Evolutionary conservation across 1,140 invertebrate species (phyloP).

Genomic region (Episyrphus balteatus): DNA sequence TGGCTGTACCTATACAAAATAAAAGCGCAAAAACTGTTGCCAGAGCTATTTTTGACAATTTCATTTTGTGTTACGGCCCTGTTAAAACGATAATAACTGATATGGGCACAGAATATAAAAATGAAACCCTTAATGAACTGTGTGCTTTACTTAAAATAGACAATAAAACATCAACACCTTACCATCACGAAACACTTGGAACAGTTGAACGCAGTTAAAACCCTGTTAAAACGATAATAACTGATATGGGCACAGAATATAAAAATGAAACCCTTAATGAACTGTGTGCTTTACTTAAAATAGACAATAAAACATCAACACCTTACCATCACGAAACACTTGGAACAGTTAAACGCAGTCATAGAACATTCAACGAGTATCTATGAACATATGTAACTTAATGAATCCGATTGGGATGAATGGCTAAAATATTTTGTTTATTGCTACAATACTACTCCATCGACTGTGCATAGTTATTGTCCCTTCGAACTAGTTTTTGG

Average conservation of each 20-base stretch:
- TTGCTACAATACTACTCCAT: background rate
- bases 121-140: conserved; percentile 4
- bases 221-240: background rate
- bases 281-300: conserved; percentile 1
- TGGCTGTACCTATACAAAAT: conserved; percentile 2
- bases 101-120: conserved; percentile 7
- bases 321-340: conserved; percentile 2
- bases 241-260: conserved; percentile 6
- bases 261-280: conserved; percentile 6
- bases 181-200: background rate
- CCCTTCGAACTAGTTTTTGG: background rate
- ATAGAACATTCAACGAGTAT: conserved; percentile 4
- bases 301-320: background rate
- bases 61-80: conserved; percentile 5
- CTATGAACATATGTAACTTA: background rate
- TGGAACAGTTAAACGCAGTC: conserved; percentile 4
- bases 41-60: conserved; percentile 6
- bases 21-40: conserved; percentile 6
- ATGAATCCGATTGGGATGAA: background rate
- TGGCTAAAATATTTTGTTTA: background rate
- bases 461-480: background rate
- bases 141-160: background rate
- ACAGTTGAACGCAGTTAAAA: background rate
- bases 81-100: conserved; percentile 5
- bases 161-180: background rate